These are phyloP conservation scores for Rhadina sibilatrix DNA, from an alignment of 2,113 vertebrate genomes.

Conservation along the genomic window DNA sequence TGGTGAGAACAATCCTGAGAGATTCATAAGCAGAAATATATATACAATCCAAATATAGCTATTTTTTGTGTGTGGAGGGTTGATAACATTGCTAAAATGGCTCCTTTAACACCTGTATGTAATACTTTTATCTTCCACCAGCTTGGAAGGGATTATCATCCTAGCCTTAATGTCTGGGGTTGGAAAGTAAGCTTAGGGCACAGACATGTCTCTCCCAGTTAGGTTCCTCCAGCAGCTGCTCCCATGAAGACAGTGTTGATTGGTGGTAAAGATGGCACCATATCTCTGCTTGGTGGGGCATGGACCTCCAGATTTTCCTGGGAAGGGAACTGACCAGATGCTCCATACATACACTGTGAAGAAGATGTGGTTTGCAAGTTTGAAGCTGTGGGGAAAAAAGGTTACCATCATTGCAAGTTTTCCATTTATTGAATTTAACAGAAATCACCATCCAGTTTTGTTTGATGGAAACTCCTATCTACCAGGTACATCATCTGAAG, in stretches of 20 bases:
- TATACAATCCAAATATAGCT: not conserved
- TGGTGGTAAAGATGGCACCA: conserved; percentile 90
- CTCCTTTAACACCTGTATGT: not conserved
- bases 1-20: not conserved
- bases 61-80: not conserved
- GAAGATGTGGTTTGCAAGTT: conserved; percentile 78
- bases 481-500: not conserved
- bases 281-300: conserved; percentile 74
- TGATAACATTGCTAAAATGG: not conserved
- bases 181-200: not conserved
- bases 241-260: conserved; percentile 99
- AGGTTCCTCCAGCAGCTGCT: conserved; percentile 82
- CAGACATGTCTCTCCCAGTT: not conserved
- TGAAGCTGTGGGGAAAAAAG: conserved; percentile 70
- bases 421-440: not conserved
- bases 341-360: conserved; percentile 91
- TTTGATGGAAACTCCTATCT: not conserved
- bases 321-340: conserved; percentile 76
- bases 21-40: conserved; percentile 1
- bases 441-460: not conserved
- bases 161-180: not conserved
- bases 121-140: conserved; percentile 18
- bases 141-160: not conserved
- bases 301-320: conserved; percentile 84
- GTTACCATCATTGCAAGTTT: not conserved